A percentile compares a stretch with the other conserved stretches of the same genome.
phyloP scores from a whole-genome alignment of 2,888 invertebrate species.

The Fabriciana adippe region DNA sequence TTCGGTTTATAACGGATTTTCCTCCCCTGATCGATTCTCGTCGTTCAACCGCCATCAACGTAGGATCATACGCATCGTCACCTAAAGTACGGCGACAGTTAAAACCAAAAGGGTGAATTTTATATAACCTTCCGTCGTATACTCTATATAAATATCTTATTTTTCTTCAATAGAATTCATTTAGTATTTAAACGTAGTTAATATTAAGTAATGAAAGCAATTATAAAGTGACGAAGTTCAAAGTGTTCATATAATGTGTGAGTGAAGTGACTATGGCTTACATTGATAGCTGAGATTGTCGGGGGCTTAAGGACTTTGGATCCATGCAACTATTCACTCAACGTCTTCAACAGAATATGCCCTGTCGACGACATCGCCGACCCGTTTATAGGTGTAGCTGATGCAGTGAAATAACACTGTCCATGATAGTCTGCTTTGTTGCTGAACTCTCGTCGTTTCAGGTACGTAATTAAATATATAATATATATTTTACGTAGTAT shows the following conservation, averaged over 20 bases:
- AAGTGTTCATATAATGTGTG: constrained; percentile 34
- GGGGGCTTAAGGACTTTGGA: constrained; percentile 46
- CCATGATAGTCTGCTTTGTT: constrained; percentile 81
- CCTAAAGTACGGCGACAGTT: constrained; percentile 18
- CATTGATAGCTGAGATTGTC: constrained; percentile 50
- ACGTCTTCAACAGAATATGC: constrained; percentile 58
- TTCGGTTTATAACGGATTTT: constrained; percentile 32
- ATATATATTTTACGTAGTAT: neutral
- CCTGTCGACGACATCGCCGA: constrained; percentile 75
- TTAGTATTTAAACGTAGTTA: neutral
- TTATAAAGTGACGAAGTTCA: constrained; percentile 25
- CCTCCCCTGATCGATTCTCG: constrained; percentile 55
- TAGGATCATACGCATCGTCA: constrained; percentile 47
- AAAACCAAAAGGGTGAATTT: neutral
- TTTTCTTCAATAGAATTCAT: neutral
- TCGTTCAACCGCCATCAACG: constrained; percentile 51
- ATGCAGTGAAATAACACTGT: constrained; percentile 74
- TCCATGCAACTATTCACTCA: constrained; percentile 53
- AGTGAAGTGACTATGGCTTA: constrained; percentile 31
- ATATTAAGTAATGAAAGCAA: constrained; percentile 2
- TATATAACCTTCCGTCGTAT: neutral
- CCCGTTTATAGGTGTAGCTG: constrained; percentile 69
- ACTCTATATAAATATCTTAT: neutral
- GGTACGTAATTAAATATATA: constrained; percentile 56
- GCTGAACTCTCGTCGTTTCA: constrained; percentile 80